These are phyloP conservation scores for Eucera pruinosa DNA, from an alignment of 2,888 invertebrate genomes.

Conservation along the genomic window DNA sequence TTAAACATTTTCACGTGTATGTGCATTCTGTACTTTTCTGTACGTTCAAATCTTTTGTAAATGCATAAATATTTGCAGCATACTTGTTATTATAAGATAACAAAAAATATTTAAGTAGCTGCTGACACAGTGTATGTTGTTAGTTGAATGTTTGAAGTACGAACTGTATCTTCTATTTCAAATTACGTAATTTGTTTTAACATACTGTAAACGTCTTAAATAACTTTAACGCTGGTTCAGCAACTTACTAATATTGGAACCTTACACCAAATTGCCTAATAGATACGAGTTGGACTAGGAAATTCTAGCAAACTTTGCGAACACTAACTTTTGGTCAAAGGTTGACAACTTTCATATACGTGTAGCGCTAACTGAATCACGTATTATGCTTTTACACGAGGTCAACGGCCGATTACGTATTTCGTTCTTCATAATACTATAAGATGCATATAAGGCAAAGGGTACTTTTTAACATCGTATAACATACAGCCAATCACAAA, in stretches of 20 bases:
- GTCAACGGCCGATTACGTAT: not conserved
- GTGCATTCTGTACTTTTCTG: too few species aligned
- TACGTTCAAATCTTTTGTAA: too few species aligned
- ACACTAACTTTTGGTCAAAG: constrained; percentile 12
- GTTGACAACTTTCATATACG: not conserved
- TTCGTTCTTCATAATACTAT: too few species aligned
- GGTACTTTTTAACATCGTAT: too few species aligned
- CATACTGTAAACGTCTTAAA: not conserved
- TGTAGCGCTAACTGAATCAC: not conserved
- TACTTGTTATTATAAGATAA: not conserved
- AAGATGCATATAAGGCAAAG: too few species aligned
- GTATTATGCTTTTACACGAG: not conserved
- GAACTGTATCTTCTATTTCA: too few species aligned
- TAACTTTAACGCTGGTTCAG: not conserved
- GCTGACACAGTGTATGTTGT: not conserved
- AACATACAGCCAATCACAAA: too few species aligned
- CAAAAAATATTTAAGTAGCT: not conserved
- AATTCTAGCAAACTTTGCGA: constrained; percentile 9
- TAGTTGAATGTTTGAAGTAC: not conserved
- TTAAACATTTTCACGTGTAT: too few species aligned
- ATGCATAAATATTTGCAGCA: too few species aligned
- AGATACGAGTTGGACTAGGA: not conserved
- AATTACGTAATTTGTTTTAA: not conserved
- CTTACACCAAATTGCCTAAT: constrained; percentile 17
- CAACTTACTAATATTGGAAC: not conserved